phyloP scores from a whole-genome alignment of 2,888 invertebrate species.

The Bhutanitis thaidina region DNA sequence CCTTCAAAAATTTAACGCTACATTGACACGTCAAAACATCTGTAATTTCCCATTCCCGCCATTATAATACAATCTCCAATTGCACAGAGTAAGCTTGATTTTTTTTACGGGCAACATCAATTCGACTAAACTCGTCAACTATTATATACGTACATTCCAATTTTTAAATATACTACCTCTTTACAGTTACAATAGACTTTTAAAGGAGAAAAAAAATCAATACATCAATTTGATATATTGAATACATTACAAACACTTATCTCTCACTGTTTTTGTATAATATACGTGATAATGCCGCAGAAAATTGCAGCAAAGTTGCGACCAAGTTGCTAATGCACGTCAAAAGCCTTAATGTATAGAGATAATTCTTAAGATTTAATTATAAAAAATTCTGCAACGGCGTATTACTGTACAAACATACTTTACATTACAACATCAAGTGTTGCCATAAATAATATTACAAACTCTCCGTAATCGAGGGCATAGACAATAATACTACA shows the following conservation, averaged over 20 bases:
- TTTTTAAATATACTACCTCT: conserved; percentile 12
- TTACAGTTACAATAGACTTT: conserved; percentile 17
- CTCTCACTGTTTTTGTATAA: conserved; percentile 16
- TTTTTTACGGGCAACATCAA: background rate
- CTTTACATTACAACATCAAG: conserved; percentile 7
- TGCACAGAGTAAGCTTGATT: background rate
- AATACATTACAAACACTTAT: conserved; percentile 19
- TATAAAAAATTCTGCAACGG: conserved; percentile 7
- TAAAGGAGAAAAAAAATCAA: conserved; percentile 25
- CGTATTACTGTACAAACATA: conserved; percentile 17
- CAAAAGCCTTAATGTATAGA: conserved; percentile 11
- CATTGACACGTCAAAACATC: background rate
- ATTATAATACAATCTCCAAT: background rate
- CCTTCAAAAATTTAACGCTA: background rate
- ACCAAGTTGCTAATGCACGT: conserved; percentile 5
- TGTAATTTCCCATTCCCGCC: conserved; percentile 4
- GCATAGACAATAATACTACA: conserved; percentile 12
- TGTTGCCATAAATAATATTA: conserved; percentile 11
- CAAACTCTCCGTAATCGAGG: background rate
- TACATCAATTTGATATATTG: conserved; percentile 40
- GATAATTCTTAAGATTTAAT: conserved; percentile 11
- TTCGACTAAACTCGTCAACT: background rate
- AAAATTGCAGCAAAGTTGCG: background rate
- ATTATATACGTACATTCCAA: background rate
- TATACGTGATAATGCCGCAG: conserved; percentile 9